Conservation (phyloP, 2,888 invertebrate genomes). For the Eupithecia pulchellata region DNA sequence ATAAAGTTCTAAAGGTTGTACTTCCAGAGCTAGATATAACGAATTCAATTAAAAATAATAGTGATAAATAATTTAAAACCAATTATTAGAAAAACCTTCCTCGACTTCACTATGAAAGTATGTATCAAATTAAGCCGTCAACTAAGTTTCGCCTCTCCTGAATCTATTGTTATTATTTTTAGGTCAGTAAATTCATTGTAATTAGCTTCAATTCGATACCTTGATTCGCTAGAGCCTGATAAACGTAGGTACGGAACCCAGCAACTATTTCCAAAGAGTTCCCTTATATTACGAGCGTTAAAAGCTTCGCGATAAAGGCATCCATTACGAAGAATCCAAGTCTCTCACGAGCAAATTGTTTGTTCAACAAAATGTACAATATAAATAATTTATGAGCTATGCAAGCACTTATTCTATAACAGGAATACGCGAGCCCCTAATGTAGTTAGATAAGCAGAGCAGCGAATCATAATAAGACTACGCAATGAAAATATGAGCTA, state of each 20-base stretch:
- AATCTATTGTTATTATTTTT: too few species aligned
- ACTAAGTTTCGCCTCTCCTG: too few species aligned
- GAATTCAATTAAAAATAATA: too few species aligned
- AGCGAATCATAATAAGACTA: constrained; percentile 12
- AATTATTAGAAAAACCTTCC: too few species aligned
- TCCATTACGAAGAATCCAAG: constrained; percentile 39
- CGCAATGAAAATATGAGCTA: constrained; percentile 5
- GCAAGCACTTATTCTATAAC: constrained; percentile 42
- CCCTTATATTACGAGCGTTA: constrained; percentile 45
- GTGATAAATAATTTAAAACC: too few species aligned
- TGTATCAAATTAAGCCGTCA: too few species aligned
- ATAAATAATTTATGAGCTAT: constrained; percentile 39
- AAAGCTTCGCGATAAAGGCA: constrained; percentile 45
- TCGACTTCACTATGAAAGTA: too few species aligned
- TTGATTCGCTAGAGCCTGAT: neutral
- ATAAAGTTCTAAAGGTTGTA: too few species aligned
- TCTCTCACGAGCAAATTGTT: constrained; percentile 41
- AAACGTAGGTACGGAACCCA: constrained; percentile 31
- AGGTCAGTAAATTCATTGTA: too few species aligned
- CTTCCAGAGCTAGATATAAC: too few species aligned
- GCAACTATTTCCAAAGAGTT: constrained; percentile 33
- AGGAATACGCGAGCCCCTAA: constrained; percentile 31
- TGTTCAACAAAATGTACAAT: constrained; percentile 37
- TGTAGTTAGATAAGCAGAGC: constrained; percentile 25
- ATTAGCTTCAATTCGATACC: neutral